These are phyloP conservation scores for Hybos culiciformis DNA, from an alignment of 2,888 invertebrate genomes.

Conservation along the genomic window DNA sequence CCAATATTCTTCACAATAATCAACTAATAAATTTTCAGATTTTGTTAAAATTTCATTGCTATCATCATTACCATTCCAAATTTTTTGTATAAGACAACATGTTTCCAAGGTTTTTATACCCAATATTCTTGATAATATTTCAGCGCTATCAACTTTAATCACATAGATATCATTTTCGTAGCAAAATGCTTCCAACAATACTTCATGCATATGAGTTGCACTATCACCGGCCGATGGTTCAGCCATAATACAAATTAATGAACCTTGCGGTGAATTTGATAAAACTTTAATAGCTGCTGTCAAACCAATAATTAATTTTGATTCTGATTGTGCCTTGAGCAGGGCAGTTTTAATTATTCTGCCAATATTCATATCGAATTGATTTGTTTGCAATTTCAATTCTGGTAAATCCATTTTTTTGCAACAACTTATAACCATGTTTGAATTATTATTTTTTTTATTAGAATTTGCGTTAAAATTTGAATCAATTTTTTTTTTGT, in stretches of 20 bases:
- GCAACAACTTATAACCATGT: too few relatives aligned
- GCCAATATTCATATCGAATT: too few relatives aligned
- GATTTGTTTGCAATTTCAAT: too few relatives aligned
- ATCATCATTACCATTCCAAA: constrained; percentile 27
- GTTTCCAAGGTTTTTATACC: constrained; percentile 40
- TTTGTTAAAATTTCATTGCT: constrained; percentile 41
- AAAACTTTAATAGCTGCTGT: constrained; percentile 31
- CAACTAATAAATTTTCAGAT: constrained; percentile 47
- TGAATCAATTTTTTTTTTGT: too few relatives aligned
- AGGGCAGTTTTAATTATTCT: constrained; percentile 30
- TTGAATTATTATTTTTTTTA: too few relatives aligned
- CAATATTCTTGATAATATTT: constrained; percentile 38
- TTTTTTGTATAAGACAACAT: constrained; percentile 36
- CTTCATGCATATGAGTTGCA: constrained; percentile 56
- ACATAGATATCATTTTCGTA: constrained; percentile 59
- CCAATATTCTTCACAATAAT: constrained; percentile 53
- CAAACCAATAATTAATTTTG: constrained; percentile 33
- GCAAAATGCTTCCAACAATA: constrained; percentile 54
- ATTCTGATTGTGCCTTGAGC: constrained; percentile 29
- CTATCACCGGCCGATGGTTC: constrained; percentile 49
- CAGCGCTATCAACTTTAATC: constrained; percentile 48
- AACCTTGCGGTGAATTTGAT: constrained; percentile 39
- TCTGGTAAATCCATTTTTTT: too few relatives aligned
- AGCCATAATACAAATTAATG: constrained; percentile 48
- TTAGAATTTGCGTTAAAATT: too few relatives aligned